Conservation (phyloP, 2,888 invertebrate species). For the Limnephilus rhombicus region DNA sequence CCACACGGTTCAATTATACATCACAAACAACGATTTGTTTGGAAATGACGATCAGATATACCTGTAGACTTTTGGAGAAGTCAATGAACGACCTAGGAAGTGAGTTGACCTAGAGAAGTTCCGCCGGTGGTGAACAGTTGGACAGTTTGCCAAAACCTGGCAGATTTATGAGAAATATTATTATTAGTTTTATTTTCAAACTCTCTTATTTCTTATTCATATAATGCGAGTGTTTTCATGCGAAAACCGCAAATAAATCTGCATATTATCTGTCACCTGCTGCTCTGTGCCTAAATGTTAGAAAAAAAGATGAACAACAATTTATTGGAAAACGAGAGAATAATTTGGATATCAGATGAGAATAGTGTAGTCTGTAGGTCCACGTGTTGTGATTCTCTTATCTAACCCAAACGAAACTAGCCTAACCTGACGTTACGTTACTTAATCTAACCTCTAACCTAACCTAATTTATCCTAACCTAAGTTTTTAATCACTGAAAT, state of each 20-base stretch:
- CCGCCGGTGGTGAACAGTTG: background rate
- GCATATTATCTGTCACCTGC: background rate
- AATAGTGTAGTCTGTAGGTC: background rate
- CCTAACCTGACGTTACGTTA: no score
- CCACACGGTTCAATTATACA: background rate
- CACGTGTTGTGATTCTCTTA: background rate
- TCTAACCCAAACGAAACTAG: background rate
- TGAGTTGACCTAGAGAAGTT: background rate
- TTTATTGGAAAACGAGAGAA: background rate
- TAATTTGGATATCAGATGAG: no score
- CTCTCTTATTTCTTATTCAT: background rate
- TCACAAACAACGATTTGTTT: background rate
- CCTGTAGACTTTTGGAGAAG: background rate
- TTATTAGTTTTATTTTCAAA: background rate
- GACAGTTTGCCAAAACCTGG: background rate
- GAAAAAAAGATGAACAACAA: background rate
- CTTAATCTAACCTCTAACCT: background rate
- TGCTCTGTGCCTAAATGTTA: background rate
- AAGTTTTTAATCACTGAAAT: background rate
- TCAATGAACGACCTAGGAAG: conserved; percentile 15
- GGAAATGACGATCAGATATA: background rate
- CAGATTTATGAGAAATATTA: background rate
- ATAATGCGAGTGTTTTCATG: background rate
- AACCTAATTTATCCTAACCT: background rate
- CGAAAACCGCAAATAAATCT: background rate